Evolutionary conservation across 2,888 invertebrate species (phyloP), one percentile per base, ranked within the genome.

Genomic region (Stenodema calcarata): DNA sequence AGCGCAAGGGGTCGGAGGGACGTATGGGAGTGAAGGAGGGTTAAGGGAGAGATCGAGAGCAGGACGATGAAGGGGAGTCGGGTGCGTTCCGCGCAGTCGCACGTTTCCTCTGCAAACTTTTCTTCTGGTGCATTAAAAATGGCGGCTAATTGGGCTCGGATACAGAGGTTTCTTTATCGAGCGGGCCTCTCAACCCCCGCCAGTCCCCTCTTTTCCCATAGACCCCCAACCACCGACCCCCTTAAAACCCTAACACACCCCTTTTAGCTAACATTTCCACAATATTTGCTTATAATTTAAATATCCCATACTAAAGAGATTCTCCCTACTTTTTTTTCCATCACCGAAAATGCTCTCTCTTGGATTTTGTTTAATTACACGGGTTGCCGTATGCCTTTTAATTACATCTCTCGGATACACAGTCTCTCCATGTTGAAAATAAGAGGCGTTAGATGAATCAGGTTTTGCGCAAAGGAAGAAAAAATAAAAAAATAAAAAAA

Each of bases 81-180:
- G 54, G 75, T 79, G 47, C 80, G 82, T 62, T 62, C 62, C 78
- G 88, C 88, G 86, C 86, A 78, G 73, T 30, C 86, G 69, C 78
- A 35, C 27, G 75, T 86, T 69, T 84, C 54, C 88, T 88, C 88
- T 85, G 87, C 88, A 85, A 87, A 88, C 88, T 88, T 88, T 88
- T 88, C 88, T 88, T 88, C 87, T 88, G 88, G 87, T 88, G 88
- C 88, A 88, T 88, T 88, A 88, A 88, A 88, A 88, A 88, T 88
- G 88, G 88, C 88, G 88, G 87, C 87, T 88, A 88, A 87, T 88
- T 87, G 88, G 87, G 87, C 87, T 80, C 84, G 87, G 87, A 86
- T 86, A 86, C 87, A 87, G 87, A 86, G 87, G 69, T 87, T 87
- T 88, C 88, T 88, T 88, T 88, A 88, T 88, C 87, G 88, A 88